Conservation (phyloP, 2,888 invertebrate genomes). For the Rhamphomyia laevipes region DNA sequence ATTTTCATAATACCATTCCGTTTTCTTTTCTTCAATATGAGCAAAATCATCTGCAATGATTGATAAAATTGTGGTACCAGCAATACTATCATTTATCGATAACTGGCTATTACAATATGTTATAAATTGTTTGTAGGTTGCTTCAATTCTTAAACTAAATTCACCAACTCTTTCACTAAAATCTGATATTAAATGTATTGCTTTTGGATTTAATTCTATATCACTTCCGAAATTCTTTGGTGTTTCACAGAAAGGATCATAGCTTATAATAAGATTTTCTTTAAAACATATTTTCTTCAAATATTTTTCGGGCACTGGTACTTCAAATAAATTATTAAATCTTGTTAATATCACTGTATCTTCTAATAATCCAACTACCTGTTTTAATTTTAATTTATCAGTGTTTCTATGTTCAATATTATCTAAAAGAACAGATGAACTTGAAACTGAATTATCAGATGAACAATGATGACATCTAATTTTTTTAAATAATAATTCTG, state of each 20-base stretch:
- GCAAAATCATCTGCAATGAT: not conserved
- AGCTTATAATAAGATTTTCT: not conserved
- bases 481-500: too few species aligned
- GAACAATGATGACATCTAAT: too few species aligned
- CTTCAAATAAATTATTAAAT: not conserved
- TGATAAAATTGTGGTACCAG: not conserved
- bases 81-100: not conserved
- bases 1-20: not conserved
- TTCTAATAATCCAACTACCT: too few species aligned
- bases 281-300: not conserved
- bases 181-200: not conserved
- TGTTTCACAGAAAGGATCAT: not conserved
- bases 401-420: too few species aligned
- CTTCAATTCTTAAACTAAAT: not conserved
- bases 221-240: not conserved
- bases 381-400: too few species aligned
- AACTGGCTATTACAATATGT: not conserved
- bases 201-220: not conserved
- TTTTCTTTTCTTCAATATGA: not conserved
- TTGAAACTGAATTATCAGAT: too few species aligned
- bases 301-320: not conserved
- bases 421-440: too few species aligned
- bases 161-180: not conserved
- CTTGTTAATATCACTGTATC: conserved; percentile 13
- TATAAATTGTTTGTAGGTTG: not conserved